phyloP scores from a whole-genome alignment of 2,888 invertebrate genomes.

The Amblyteles armatorius region DNA sequence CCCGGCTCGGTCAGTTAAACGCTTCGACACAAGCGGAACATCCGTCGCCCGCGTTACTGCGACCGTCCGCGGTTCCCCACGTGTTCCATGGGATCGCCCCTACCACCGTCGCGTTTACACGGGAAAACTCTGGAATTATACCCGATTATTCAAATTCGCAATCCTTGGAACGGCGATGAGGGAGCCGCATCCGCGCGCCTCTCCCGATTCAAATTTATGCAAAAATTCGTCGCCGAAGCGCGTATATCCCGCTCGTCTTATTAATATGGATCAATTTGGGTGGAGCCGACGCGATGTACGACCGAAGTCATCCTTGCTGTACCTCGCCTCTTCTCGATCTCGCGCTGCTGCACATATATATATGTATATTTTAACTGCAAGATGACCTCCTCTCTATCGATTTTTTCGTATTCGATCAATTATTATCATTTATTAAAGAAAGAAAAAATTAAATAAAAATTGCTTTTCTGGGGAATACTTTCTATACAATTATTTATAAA shows the following conservation, averaged over 20 bases:
- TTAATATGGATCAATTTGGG: conserved; percentile 82
- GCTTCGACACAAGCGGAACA: conserved; percentile 47
- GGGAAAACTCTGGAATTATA: conserved; percentile 80
- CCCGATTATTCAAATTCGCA: conserved; percentile 81
- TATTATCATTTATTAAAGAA: too few relatives aligned
- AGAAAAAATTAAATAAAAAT: neutral
- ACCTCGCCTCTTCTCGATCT: conserved; percentile 45
- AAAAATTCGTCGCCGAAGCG: conserved; percentile 77
- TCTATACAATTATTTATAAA: neutral
- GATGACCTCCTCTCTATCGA: conserved; percentile 13
- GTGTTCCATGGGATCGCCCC: conserved; percentile 34
- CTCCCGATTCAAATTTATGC: conserved; percentile 81
- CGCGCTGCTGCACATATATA: conserved; percentile 3
- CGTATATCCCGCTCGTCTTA: conserved; percentile 75
- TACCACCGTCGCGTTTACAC: conserved; percentile 70
- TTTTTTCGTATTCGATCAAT: neutral
- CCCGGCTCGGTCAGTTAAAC: conserved; percentile 47
- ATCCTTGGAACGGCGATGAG: conserved; percentile 74
- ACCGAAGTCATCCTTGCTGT: conserved; percentile 19
- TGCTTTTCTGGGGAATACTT: neutral
- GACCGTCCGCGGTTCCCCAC: conserved; percentile 23
- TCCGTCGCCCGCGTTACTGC: conserved; percentile 21
- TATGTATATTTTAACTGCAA: conserved; percentile 7
- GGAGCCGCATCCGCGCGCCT: conserved; percentile 63
- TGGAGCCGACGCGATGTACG: conserved; percentile 41